Conservation (phyloP, 1,140 invertebrate genomes). For the Antheraea mylitta region DNA sequence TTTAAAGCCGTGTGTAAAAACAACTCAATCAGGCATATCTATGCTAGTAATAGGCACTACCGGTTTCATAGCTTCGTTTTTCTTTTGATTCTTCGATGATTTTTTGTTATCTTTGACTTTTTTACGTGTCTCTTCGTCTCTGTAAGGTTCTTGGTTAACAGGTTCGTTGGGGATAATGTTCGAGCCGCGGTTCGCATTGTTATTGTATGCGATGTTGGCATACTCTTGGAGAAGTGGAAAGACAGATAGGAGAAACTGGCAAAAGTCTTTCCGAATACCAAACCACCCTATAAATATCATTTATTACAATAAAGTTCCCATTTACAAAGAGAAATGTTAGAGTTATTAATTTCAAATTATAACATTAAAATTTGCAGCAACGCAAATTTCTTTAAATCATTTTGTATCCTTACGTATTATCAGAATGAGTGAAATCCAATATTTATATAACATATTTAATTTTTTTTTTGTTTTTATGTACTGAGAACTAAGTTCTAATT, state of each 20-base stretch:
- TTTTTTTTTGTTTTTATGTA: too few relatives aligned
- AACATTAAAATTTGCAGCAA: too few relatives aligned
- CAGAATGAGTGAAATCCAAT: too few relatives aligned
- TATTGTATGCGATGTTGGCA: constrained; percentile 97
- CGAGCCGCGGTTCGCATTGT: constrained; percentile 77
- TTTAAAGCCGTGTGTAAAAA: neutral
- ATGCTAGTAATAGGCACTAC: constrained; percentile 93
- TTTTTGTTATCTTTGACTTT: constrained; percentile 82
- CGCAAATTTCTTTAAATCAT: too few relatives aligned
- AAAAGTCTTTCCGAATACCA: constrained; percentile 98
- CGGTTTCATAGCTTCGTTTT: constrained; percentile 88
- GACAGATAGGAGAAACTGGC: constrained; percentile 94
- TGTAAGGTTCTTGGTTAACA: constrained; percentile 77
- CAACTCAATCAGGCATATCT: constrained; percentile 91
- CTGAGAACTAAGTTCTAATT: too few relatives aligned
- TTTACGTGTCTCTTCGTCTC: constrained; percentile 74
- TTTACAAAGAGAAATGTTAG: too few relatives aligned
- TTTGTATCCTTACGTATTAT: too few relatives aligned
- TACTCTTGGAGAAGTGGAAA: constrained; percentile 98
- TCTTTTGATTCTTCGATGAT: constrained; percentile 82
- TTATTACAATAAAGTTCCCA: neutral
- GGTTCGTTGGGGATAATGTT: constrained; percentile 66
- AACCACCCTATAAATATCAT: constrained; percentile 93
- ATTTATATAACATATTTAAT: too few relatives aligned
- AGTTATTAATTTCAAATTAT: too few relatives aligned